phyloP scores from a whole-genome alignment of 2,888 invertebrate genomes.

The Apoda limacodes region DNA sequence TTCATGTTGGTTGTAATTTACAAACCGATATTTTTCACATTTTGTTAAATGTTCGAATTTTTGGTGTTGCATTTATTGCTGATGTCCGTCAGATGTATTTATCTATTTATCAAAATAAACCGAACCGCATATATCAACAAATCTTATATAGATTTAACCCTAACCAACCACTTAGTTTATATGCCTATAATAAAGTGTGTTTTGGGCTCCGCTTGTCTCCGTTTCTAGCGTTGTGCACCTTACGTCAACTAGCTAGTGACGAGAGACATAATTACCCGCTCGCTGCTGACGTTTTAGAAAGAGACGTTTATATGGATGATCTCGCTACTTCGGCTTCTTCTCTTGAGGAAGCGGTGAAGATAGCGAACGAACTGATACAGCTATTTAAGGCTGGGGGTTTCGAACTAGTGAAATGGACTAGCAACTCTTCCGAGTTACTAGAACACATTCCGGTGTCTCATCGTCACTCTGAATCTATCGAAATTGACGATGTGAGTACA shows the following conservation, averaged over 20 bases:
- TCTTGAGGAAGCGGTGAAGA: slow-evolving; percentile 6
- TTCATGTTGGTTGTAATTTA: slow-evolving; percentile 6
- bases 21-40: slow-evolving; percentile 12
- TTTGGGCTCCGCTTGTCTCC: slow-evolving; percentile 15
- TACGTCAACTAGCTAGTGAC: slow-evolving; percentile 11
- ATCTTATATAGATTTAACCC: slow-evolving; percentile 12
- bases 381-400: no score
- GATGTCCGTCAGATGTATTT: slow-evolving; percentile 11
- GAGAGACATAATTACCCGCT: slow-evolving; percentile 4
- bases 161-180: slow-evolving; percentile 4
- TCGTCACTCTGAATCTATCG: slow-evolving; percentile 3
- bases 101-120: slow-evolving; percentile 3
- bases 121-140: slow-evolving; percentile 10
- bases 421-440: slow-evolving; percentile 10
- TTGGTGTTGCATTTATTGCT: slow-evolving; percentile 7
- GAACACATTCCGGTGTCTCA: slow-evolving; percentile 9
- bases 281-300: slow-evolving; percentile 12
- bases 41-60: not conserved
- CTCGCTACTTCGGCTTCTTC: slow-evolving; percentile 8
- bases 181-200: slow-evolving; percentile 12
- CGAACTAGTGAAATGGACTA: no score
- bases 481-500: slow-evolving; percentile 5
- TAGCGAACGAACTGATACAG: slow-evolving; percentile 6
- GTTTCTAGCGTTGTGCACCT: slow-evolving; percentile 10
- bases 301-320: slow-evolving; percentile 15